phyloP scores from a whole-genome alignment of 2,888 invertebrate species.

The Sycophila texana region DNA sequence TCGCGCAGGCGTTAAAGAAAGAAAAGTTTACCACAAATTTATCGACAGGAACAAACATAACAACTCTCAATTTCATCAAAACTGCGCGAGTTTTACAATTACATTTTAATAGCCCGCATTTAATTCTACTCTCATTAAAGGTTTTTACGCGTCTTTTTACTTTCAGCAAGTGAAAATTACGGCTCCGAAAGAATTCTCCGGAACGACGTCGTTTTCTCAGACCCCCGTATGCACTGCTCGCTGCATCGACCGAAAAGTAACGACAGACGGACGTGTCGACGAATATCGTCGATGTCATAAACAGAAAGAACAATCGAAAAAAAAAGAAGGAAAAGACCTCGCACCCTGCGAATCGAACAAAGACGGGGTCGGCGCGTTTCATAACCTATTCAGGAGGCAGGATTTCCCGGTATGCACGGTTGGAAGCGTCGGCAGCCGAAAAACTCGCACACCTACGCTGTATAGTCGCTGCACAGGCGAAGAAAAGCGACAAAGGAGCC shows the following conservation, averaged over 20 bases:
- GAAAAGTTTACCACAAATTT: too few species aligned
- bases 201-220: too few species aligned
- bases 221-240: too few species aligned
- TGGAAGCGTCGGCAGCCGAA: background rate
- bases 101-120: slow-evolving; percentile 37
- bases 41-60: too few species aligned
- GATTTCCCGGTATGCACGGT: slow-evolving; percentile 5
- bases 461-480: too few species aligned
- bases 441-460: too few species aligned
- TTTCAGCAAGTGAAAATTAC: slow-evolving; percentile 13
- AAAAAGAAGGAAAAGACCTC: background rate
- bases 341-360: background rate
- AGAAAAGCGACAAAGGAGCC: too few species aligned
- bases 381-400: slow-evolving; percentile 17
- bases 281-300: background rate
- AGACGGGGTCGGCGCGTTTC: slow-evolving; percentile 8
- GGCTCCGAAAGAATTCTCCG: too few species aligned
- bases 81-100: slow-evolving; percentile 17
- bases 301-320: background rate
- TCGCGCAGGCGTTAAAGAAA: too few species aligned
- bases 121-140: slow-evolving; percentile 19
- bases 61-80: background rate
- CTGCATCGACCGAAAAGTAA: too few species aligned
- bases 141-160: slow-evolving; percentile 3
- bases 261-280: too few species aligned